Conservation (phyloP, 35 echinoderm and acorn worm species). For the Diadema setosum region DNA sequence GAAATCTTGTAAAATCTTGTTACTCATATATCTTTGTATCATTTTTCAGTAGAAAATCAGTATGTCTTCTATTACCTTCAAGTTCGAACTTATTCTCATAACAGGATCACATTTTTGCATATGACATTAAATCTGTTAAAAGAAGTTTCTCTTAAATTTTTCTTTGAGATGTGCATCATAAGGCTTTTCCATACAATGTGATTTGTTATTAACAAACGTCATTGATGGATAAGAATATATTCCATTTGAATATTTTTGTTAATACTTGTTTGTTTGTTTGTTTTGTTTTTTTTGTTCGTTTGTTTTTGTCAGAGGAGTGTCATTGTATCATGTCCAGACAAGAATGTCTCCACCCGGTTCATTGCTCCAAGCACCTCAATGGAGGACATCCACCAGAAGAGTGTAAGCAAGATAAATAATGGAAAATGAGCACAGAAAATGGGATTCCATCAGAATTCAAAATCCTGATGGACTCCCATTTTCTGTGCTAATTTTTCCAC, state of each 20-base stretch:
- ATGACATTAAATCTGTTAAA: not conserved
- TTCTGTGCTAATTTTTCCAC: too few species aligned
- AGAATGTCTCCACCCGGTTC: slow-evolving; percentile 20
- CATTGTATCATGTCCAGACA: slow-evolving; percentile 12
- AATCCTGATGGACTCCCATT: not conserved
- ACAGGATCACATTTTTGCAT: not conserved
- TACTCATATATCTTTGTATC: too few species aligned
- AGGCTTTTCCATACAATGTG: not conserved
- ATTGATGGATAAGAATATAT: not conserved
- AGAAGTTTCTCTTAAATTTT: not conserved
- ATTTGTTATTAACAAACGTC: not conserved
- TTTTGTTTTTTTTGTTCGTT: not conserved
- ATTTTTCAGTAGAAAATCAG: too few species aligned
- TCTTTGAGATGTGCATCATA: not conserved
- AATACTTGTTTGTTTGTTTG: not conserved
- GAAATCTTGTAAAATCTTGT: too few species aligned
- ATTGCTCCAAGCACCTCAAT: slow-evolving; percentile 24
- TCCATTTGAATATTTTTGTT: not conserved
- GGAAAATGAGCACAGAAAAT: not conserved
- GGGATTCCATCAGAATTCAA: not conserved
- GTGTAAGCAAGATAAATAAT: slow-evolving; percentile 19
- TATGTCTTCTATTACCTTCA: too few species aligned
- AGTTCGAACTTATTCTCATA: too few species aligned
- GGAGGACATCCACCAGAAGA: not conserved
- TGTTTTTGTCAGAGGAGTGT: slow-evolving; percentile 16